phyloP scores from a whole-genome alignment of 2,888 invertebrate species.

The Homarus gammarus region DNA sequence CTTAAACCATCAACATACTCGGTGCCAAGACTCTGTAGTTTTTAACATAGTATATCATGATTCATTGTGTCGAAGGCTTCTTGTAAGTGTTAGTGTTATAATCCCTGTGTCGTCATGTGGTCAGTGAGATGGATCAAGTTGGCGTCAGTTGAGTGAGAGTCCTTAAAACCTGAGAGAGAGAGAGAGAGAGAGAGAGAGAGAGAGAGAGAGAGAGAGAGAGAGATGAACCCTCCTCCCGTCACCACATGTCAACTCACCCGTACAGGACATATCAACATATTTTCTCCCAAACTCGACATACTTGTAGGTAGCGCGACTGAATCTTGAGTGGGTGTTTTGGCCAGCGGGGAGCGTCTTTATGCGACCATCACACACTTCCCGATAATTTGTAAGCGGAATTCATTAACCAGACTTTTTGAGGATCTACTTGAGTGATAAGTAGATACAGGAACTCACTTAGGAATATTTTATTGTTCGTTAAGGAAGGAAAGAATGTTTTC shows the following conservation, averaged over 20 bases:
- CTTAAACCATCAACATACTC: too few relatives aligned
- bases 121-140: too few relatives aligned
- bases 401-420: background rate
- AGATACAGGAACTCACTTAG: background rate
- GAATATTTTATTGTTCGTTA: background rate
- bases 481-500: background rate
- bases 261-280: too few relatives aligned
- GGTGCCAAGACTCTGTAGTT: too few relatives aligned
- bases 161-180: slow-evolving; percentile 28
- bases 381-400: background rate
- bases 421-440: background rate
- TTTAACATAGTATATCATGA: too few relatives aligned
- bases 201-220: slow-evolving; percentile 7
- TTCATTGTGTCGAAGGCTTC: too few relatives aligned
- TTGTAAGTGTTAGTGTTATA: too few relatives aligned
- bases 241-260: too few relatives aligned
- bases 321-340: background rate
- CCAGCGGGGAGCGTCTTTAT: background rate
- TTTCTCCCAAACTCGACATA: too few relatives aligned
- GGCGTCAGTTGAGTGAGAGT: too few relatives aligned
- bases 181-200: slow-evolving; percentile 11
- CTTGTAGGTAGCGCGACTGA: background rate
- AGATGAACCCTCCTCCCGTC: too few relatives aligned
- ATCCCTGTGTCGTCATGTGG: too few relatives aligned
- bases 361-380: background rate